These are phyloP conservation scores for Phaenicophaeus curvirostris DNA, from an alignment of 2,797 vertebrate genomes.

Conservation along the genomic window DNA sequence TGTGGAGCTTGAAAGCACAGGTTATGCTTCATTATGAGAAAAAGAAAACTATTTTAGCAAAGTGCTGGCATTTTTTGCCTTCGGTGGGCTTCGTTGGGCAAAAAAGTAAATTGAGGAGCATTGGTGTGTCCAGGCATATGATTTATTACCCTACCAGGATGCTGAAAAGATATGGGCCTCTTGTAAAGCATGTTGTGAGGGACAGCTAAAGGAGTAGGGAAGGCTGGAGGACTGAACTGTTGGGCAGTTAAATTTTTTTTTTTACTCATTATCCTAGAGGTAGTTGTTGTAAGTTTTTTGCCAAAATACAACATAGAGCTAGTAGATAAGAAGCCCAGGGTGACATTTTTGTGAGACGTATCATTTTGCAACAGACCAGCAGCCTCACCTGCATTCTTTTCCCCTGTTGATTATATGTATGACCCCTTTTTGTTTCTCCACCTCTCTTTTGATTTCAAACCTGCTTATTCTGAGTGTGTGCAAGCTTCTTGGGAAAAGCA, in stretches of 20 bases:
- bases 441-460: background rate
- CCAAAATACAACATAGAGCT: background rate
- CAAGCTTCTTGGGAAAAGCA: background rate
- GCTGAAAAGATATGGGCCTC: background rate
- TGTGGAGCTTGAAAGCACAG: background rate
- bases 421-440: background rate
- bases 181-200: background rate
- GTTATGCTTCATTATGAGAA: background rate
- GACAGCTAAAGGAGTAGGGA: background rate
- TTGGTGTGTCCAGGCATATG: background rate
- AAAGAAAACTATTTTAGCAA: background rate
- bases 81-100: background rate
- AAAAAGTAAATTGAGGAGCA: background rate
- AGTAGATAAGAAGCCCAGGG: background rate
- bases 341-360: background rate
- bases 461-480: background rate
- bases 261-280: background rate
- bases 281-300: background rate
- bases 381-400: background rate
- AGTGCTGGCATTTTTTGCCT: background rate
- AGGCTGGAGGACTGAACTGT: background rate
- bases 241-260: background rate
- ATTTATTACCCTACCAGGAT: background rate
- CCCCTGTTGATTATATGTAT: background rate
- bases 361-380: background rate